Evolutionary conservation across 2,113 vertebrate species (phyloP), one percentile per base, ranked within the genome.

Genomic region (Polyodon spathula): DNA sequence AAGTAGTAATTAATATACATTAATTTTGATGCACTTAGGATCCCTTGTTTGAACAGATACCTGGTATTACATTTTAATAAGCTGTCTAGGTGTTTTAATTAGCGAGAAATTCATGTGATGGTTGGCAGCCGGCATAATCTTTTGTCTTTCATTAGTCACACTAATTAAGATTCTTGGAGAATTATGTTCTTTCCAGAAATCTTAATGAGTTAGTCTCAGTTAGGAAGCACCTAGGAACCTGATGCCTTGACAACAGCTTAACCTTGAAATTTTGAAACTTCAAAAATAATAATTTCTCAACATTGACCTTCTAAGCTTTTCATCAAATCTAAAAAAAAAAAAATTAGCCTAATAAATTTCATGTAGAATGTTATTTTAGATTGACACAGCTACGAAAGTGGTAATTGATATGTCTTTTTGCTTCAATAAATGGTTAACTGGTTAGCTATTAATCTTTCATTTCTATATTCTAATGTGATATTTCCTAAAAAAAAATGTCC

Each of bases 151-250:
- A 79, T 88, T 90, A 81, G 86, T 88, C 85, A 85, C 86, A 79
- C 83, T 93, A 93, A 94, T 95, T 95, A 89, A 90, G 82, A 89
- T 93, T 92, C 83, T 75, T 68, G 38, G 78, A 86, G 79, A 79
- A 88, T 79, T 78, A 70, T 78, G 82, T 83, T 87, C 79, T 73
- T 86, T 72, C 64, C 74, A 83, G 81, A 80, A 90, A 78, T 64
- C 81, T 80, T 88, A 89, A 89, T 91, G 83, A 87, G 82, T 82
- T 66, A 79, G 73, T 70, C 68, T 78, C 77, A 73, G 78, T 80
- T 84, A 78, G 74, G 75, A 79, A 80, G 76, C 84, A 88, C 81
- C 78, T 88, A 79, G 73, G 80, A 80, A 72, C 76, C 78, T 81
- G 78, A 84, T 78, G 80, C 77, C 76, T 85, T 78, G 71, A 76